A percentile compares a stretch with the other conserved stretches of the same genome.
Conservation (phyloP, 2,888 invertebrate species). For the Dromius quadrimaculatus region DNA sequence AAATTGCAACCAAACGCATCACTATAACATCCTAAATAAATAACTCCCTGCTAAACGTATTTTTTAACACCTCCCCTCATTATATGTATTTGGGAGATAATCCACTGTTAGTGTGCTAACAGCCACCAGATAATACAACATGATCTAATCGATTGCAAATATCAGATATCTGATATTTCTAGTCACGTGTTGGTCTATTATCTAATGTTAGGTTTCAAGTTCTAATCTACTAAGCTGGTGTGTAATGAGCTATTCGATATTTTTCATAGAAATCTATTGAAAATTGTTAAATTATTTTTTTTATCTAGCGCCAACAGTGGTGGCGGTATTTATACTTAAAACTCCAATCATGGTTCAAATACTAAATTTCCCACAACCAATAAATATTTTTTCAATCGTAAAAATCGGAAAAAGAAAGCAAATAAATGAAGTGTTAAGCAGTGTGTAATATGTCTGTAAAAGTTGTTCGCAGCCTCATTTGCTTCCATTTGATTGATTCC, state of each 20-base stretch:
- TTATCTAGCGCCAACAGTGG: too few species aligned
- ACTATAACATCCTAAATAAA: neutral
- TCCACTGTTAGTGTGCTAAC: neutral
- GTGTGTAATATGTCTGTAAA: conserved; percentile 5
- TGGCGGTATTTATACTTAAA: neutral
- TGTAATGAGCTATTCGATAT: conserved; percentile 10
- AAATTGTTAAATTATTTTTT: too few species aligned
- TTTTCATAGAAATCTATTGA: too few species aligned
- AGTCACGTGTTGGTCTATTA: conserved; percentile 21
- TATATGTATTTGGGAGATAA: neutral
- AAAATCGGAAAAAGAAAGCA: neutral
- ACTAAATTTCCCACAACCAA: too few species aligned
- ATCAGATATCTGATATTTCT: conserved; percentile 18
- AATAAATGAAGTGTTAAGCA: conserved; percentile 31
- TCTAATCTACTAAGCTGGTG: neutral
- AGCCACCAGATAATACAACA: neutral
- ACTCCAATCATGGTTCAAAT: neutral
- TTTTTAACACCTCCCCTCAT: neutral
- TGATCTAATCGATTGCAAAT: conserved; percentile 9
- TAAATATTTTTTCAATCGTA: too few species aligned
- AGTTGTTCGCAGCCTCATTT: neutral
- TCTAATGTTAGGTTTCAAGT: too few species aligned
- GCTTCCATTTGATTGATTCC: neutral
- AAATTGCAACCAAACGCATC: neutral
- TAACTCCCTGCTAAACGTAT: conserved; percentile 1